phyloP scores from a whole-genome alignment of 1,140 invertebrate genomes.

The Drosophila simulans region DNA sequence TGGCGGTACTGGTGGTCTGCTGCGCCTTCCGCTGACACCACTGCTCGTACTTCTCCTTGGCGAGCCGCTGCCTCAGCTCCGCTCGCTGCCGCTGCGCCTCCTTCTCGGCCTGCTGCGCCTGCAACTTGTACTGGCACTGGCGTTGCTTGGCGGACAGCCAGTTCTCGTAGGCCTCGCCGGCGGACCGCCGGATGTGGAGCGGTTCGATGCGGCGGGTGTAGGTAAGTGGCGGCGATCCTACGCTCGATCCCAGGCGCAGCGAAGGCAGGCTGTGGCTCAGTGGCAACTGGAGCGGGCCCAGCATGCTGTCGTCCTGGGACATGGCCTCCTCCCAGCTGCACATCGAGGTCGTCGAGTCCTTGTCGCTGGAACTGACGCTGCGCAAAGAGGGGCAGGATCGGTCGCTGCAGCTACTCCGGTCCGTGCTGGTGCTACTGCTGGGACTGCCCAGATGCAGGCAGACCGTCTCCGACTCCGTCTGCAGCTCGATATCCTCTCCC shows the following conservation, averaged over 20 bases:
- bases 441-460: conserved; percentile 1
- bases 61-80: conserved; percentile 26
- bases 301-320: conserved; percentile 19
- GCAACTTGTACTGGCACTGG: conserved; percentile 35
- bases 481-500: conserved; percentile 26
- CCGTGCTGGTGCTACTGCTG: background rate
- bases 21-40: conserved; percentile 47
- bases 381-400: background rate
- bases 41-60: conserved; percentile 41
- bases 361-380: background rate
- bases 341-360: conserved; percentile 62
- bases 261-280: conserved; percentile 24
- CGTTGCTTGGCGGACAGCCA: conserved; percentile 59
- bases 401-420: conserved; percentile 1
- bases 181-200: conserved; percentile 29
- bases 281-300: background rate
- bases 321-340: conserved; percentile 62
- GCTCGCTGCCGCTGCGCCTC: conserved; percentile 10
- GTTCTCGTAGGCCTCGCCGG: conserved; percentile 58
- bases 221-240: conserved; percentile 14
- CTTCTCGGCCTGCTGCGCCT: conserved; percentile 10
- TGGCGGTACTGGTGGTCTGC: background rate
- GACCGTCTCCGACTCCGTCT: conserved; percentile 42
- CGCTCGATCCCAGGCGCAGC: conserved; percentile 39
- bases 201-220: conserved; percentile 28